Percentiles rank a stretch among this genome's conserved stretches.
Conservation (phyloP, 2,888 invertebrate species). For the Ochropacha duplaris region DNA sequence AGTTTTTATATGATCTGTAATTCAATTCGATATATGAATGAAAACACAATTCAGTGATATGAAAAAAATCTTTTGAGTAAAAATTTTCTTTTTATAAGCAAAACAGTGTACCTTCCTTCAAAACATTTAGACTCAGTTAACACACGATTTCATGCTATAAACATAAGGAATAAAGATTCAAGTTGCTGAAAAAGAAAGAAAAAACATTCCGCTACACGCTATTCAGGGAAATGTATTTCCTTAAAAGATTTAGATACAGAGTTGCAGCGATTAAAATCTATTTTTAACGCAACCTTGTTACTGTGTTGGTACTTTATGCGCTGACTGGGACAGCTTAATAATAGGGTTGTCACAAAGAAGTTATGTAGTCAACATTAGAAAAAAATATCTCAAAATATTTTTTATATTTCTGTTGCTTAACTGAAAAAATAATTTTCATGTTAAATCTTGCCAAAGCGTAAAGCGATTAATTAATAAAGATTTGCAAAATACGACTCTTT, state of each 20-base stretch:
- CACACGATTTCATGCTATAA: neutral
- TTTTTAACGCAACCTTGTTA: neutral
- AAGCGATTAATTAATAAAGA: too few relatives aligned
- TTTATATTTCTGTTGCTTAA: too few relatives aligned
- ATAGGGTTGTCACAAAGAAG: neutral
- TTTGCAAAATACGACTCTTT: too few relatives aligned
- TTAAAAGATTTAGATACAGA: slow-evolving; percentile 1
- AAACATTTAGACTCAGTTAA: neutral
- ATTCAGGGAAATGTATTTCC: slow-evolving; percentile 1
- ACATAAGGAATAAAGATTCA: neutral
- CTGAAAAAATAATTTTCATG: too few relatives aligned
- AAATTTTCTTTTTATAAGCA: neutral
- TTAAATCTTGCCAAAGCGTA: too few relatives aligned
- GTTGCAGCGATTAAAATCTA: slow-evolving; percentile 5
- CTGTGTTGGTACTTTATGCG: neutral
- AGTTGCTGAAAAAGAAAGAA: neutral
- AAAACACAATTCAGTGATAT: too few relatives aligned
- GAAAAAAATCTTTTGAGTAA: neutral
- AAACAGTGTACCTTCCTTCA: neutral
- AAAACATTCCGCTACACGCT: neutral
- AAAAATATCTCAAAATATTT: too few relatives aligned
- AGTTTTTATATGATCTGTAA: too few relatives aligned
- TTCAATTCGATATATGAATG: too few relatives aligned
- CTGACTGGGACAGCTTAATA: neutral
- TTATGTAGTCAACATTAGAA: too few relatives aligned